Base-by-base conservation (phyloP, 2,113 vertebrate species). In the Plectropomus leopardus region DNA sequence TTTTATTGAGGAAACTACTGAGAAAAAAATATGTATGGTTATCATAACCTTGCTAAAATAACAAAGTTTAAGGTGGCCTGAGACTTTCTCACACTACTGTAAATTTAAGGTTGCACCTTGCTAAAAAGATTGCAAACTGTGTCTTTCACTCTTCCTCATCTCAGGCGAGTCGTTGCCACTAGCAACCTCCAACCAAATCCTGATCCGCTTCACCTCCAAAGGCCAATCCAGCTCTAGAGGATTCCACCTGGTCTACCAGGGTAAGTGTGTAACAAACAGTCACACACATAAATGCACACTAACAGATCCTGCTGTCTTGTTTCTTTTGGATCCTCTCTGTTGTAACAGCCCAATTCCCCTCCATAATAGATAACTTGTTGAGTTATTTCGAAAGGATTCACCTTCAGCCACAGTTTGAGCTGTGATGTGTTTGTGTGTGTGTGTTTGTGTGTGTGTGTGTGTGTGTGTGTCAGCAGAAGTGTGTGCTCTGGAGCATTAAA, bases 241-340 rank as follows among this genome's bases (percentile, higher is more conserved):
- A n/a, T 99, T 99, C 91, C 98, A 99, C 89, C 96, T 99, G 77
- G 97, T 96, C 78, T 99, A 99, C 92, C 98, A 99, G 96, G 98
- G 98, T 99, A 94, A 87, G 84, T 57, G 7, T 51, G 16, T 34
- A 26, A 48, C 67, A 75, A 48, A 61, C 11, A 61, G 23, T 3
- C 54, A 32, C 51, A 45, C 44, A 54, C 72, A 57, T 40, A 73
- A 30, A 10, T 40, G 16, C 54, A 54, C 50, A 71, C 55, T 75
- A 51, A 47, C 28, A 74, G 17, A 76, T 21, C 55, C 3, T 21
- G 11, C 44, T 51, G 9, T 34, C 3, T 34, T 53, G 6, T 81
- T 70, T 51, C 15, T 72, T 11, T 51, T 64, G 72, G 69, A 42
- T 57, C 57, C 45, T 6, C 32, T 83, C 9, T 70, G 53, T 66